Evolutionary conservation across 2,797 vertebrate species (phyloP).

Genomic region (Coendou prehensilis): DNA sequence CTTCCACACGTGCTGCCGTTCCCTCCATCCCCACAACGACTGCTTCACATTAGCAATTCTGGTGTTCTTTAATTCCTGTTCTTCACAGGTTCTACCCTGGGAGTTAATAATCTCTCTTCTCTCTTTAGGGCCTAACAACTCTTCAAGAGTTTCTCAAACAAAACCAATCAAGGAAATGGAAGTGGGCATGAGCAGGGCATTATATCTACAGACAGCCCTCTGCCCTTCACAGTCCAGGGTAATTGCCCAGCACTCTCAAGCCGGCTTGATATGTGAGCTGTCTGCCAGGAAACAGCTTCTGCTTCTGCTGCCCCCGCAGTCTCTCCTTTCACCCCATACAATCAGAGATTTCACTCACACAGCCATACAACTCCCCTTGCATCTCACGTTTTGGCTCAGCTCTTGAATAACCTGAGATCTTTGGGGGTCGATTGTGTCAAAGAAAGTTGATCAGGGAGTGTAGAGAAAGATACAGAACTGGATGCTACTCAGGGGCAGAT

Average conservation of each 20-base stretch:
- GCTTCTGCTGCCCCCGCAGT: neutral
- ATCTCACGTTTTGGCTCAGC: neutral
- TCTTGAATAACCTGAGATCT: neutral
- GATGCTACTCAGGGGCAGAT: neutral
- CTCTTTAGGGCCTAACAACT: neutral
- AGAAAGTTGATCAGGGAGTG: conserved; percentile 57
- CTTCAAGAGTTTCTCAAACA: neutral
- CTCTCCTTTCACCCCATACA: neutral
- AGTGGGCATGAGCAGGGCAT: neutral
- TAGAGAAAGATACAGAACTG: conserved; percentile 42
- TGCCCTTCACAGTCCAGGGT: too few relatives aligned
- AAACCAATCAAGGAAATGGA: neutral
- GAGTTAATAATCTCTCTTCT: conserved; percentile 23
- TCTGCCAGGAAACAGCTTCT: neutral
- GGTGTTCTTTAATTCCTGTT: neutral
- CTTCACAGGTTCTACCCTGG: neutral
- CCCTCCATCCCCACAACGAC: neutral
- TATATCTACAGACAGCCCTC: neutral
- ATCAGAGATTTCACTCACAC: conserved; percentile 19
- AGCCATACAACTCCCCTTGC: neutral
- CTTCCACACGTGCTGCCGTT: neutral
- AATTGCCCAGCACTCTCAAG: neutral
- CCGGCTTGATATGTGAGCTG: neutral
- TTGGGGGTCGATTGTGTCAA: conserved; percentile 11
- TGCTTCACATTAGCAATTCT: neutral